These are phyloP conservation scores for Ophion slaviceki DNA, from an alignment of 2,888 invertebrate species.

Conservation along the genomic window DNA sequence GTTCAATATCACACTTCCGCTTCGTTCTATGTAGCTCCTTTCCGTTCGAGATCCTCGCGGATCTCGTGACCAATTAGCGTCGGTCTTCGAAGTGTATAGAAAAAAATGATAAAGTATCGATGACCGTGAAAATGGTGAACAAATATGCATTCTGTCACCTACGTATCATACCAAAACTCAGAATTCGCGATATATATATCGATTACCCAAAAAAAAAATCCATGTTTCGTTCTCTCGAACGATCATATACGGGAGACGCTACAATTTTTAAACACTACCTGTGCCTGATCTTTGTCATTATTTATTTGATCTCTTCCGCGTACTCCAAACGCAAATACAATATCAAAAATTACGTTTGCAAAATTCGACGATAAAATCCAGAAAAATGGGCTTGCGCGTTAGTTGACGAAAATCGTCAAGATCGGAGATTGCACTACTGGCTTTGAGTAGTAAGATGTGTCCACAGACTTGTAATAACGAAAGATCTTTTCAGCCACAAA, in stretches of 20 bases:
- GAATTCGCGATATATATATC: slow-evolving; percentile 54
- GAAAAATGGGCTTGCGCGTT: background rate
- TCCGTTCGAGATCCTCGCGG: slow-evolving; percentile 44
- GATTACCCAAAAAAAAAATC: slow-evolving; percentile 59
- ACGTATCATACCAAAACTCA: slow-evolving; percentile 61
- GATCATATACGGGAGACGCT: slow-evolving; percentile 55
- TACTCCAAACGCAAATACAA: slow-evolving; percentile 22
- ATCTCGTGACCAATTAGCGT: slow-evolving; percentile 60
- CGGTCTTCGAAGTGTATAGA: slow-evolving; percentile 42
- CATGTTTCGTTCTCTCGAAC: slow-evolving; percentile 54
- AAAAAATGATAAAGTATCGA: slow-evolving; percentile 34
- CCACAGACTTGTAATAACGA: background rate
- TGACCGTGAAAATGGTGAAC: slow-evolving; percentile 40
- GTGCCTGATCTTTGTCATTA: slow-evolving; percentile 79
- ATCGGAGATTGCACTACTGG: background rate
- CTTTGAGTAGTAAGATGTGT: background rate
- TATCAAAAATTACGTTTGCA: slow-evolving; percentile 10
- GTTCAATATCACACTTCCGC: slow-evolving; percentile 42
- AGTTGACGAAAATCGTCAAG: background rate
- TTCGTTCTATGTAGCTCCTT: slow-evolving; percentile 30
- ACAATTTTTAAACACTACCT: slow-evolving; percentile 74
- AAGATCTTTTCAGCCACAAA: background rate
- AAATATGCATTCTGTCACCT: slow-evolving; percentile 48
- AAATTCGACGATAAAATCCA: slow-evolving; percentile 41
- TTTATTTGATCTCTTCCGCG: slow-evolving; percentile 67